Percentiles rank a stretch among this genome's conserved stretches.
Evolutionary conservation across 2,113 vertebrate genomes (phyloP).

Genomic region (Syngnathoides biaculeatus): DNA sequence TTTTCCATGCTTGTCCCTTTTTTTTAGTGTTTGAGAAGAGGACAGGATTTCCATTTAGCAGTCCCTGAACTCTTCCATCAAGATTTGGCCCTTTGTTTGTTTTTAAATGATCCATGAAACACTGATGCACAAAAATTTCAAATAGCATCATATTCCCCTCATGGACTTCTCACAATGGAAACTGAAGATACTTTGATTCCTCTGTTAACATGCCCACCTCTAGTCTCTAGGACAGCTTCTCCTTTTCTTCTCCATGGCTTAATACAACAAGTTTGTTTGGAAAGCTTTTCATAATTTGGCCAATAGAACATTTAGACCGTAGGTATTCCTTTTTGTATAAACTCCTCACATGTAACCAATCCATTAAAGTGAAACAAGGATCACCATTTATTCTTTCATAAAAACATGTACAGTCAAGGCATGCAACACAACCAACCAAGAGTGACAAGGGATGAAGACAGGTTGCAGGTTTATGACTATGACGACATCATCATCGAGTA

Average conservation of each 20-base stretch:
- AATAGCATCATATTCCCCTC: neutral
- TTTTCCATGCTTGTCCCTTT: too few species aligned
- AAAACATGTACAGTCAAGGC: conserved; percentile 87
- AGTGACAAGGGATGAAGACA: conserved; percentile 19
- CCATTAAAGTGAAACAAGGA: conserved; percentile 75
- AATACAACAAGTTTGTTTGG: neutral
- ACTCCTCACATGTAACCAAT: conserved; percentile 18
- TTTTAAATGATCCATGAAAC: neutral
- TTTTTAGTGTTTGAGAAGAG: conserved; percentile 57
- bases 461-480: conserved; percentile 17
- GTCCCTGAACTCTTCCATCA: neutral
- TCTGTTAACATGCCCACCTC: neutral
- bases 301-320: neutral
- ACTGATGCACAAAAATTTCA: neutral
- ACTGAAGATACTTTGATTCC: neutral
- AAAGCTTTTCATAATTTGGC: neutral
- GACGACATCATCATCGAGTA: conserved; percentile 19
- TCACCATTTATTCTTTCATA: conserved; percentile 89
- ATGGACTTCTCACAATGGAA: neutral
- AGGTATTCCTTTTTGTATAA: conserved; percentile 38
- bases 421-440: conserved; percentile 73
- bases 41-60: neutral
- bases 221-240: neutral
- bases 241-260: neutral
- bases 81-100: neutral